Base-by-base conservation (phyloP, 1,140 invertebrate genomes). In the Brachystomella parvula region DNA sequence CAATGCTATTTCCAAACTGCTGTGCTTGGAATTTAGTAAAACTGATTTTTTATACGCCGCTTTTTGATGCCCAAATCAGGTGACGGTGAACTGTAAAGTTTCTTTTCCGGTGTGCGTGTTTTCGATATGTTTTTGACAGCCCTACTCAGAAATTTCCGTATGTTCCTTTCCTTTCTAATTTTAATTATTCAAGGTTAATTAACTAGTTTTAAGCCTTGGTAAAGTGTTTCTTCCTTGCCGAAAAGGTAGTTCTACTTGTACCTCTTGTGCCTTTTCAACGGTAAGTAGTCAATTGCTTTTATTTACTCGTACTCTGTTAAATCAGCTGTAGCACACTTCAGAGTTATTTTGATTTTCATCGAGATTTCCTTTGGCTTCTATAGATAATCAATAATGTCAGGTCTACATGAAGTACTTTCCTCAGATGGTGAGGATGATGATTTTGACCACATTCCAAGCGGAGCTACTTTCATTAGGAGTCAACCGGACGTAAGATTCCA, bases 91-190 rank as follows among this genome's bases (percentile, higher is more conserved):
- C n/a, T n/a, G n/a, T n/a, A n/a, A n/a, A n/a, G n/a, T n/a, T n/a
- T n/a, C n/a, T n/a, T n/a, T n/a, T n/a, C n/a, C n/a, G n/a, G n/a
- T n/a, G n/a, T n/a, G n/a, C n/a, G n/a, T n/a, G n/a, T n/a, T n/a
- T n/a, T n/a, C n/a, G n/a, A n/a, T n/a, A n/a, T n/a, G n/a, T 33
- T 61, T 61, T 61, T 61, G 19, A 17, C 12, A 30, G 28, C 26
- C 9, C 9, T 19, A 24, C 53, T 26, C 15, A 60, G 28, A 9
- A 12, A 29, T 60, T 60, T 60, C 28, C 28, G 29, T 60, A 33
- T 60, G 28, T 31, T 15, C 24, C 24, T 6, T 39, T 39, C 6
- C 6, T 39, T 39, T 39, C 35, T 6, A 39, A 39, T 9, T 19
- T 39, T 39, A 39, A 39, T 39, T 6, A 19, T 39, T 39, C 35